Evolutionary conservation across 2,888 invertebrate species (phyloP).

Genomic region (Tenthredo amoena): DNA sequence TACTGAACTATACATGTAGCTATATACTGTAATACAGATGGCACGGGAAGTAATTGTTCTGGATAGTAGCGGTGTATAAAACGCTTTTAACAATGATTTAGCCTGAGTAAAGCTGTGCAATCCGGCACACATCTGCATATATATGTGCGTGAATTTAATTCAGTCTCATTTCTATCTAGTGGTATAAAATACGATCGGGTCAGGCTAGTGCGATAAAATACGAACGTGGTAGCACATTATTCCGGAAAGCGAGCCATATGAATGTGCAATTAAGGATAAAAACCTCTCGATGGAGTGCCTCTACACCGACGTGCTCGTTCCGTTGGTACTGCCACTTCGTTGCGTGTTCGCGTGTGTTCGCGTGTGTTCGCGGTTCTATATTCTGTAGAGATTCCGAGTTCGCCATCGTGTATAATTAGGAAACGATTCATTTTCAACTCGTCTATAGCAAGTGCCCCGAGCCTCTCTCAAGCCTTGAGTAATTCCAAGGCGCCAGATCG

Average conservation of each 20-base stretch:
- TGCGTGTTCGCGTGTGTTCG: not conserved
- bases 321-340: not conserved
- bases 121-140: slow-evolving; percentile 11
- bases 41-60: slow-evolving; percentile 24
- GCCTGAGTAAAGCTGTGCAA: slow-evolving; percentile 24
- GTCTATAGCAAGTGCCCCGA: not conserved
- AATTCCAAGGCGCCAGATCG: slow-evolving; percentile 12
- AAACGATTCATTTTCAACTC: slow-evolving; percentile 47
- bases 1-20: not conserved
- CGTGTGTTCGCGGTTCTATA: not conserved
- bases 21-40: not conserved
- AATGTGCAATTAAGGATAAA: slow-evolving; percentile 61
- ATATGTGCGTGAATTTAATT: slow-evolving; percentile 39
- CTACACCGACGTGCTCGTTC: not conserved
- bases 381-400: slow-evolving; percentile 11
- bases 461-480: slow-evolving; percentile 15
- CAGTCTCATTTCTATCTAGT: slow-evolving; percentile 35
- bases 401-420: slow-evolving; percentile 50
- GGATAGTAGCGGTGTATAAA: slow-evolving; percentile 16
- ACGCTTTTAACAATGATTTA: slow-evolving; percentile 44
- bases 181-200: slow-evolving; percentile 20
- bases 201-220: slow-evolving; percentile 29
- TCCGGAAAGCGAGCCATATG: slow-evolving; percentile 51
- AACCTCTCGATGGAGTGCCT: slow-evolving; percentile 57
- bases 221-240: slow-evolving; percentile 35